Evolutionary conservation across 2,113 vertebrate species (phyloP).

Genomic region (Illadopsis cleaveri): DNA sequence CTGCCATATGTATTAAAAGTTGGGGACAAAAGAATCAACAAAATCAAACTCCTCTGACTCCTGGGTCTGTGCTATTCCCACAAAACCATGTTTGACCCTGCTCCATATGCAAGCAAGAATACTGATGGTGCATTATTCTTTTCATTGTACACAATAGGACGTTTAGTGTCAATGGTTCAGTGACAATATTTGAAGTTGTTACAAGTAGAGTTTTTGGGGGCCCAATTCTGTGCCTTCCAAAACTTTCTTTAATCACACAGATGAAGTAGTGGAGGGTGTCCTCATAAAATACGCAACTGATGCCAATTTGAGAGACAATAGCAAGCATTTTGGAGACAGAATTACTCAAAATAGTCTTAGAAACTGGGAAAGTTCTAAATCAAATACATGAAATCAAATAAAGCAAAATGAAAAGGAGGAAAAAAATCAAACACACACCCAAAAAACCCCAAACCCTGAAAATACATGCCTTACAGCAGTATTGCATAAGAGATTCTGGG

Average conservation of each 20-base stretch:
- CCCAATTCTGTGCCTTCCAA: neutral
- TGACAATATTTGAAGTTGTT: neutral
- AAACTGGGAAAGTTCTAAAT: neutral
- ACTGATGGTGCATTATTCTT: neutral
- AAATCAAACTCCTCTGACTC: neutral
- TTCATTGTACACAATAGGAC: accelerated
- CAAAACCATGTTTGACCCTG: neutral
- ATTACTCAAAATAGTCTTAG: neutral
- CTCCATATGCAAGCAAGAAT: accelerated
- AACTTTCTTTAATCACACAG: neutral
- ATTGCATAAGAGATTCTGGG: neutral
- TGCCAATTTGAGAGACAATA: neutral
- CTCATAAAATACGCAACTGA: neutral
- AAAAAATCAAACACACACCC: neutral
- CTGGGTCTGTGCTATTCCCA: neutral
- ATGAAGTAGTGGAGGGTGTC: neutral
- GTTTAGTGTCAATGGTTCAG: neutral
- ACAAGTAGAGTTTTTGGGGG: neutral
- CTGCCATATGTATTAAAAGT: neutral
- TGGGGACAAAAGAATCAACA: neutral
- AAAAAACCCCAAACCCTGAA: accelerated
- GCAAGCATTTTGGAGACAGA: neutral
- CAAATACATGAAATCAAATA: neutral
- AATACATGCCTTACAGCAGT: neutral
- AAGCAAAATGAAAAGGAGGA: neutral